phyloP scores from a whole-genome alignment of 1,140 invertebrate genomes.

The Drosophila oshimai region DNA sequence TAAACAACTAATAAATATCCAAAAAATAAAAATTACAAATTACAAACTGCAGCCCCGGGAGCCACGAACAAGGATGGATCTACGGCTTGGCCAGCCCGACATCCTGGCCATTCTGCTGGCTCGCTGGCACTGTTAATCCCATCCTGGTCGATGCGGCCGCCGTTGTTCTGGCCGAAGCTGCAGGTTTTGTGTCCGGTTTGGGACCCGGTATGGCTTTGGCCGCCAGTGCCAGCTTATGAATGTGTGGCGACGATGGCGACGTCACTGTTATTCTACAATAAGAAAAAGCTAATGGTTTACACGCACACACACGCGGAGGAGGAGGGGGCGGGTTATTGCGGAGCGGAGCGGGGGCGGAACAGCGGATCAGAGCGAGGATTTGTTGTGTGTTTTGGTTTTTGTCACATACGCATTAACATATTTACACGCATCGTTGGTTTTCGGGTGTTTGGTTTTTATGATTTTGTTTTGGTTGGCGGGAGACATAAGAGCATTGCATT shows the following conservation, averaged over 20 bases:
- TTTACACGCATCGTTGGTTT: constrained; percentile 51
- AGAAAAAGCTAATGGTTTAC: constrained; percentile 81
- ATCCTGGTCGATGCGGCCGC: constrained; percentile 19
- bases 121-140: constrained; percentile 13
- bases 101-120: constrained; percentile 25
- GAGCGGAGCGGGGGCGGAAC: constrained; percentile 19
- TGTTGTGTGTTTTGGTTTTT: constrained; percentile 9
- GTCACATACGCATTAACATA: constrained; percentile 51
- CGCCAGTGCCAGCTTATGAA: constrained; percentile 74
- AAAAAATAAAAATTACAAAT: constrained; percentile 49
- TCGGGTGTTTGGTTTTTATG: constrained; percentile 50
- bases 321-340: neutral
- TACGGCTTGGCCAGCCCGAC: constrained; percentile 8
- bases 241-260: constrained; percentile 80
- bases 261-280: constrained; percentile 82
- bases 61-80: constrained; percentile 6
- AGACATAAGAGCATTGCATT: constrained; percentile 12
- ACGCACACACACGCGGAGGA: constrained; percentile 56
- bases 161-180: constrained; percentile 8
- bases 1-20: constrained; percentile 76
- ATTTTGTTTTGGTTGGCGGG: constrained; percentile 56
- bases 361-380: constrained; percentile 28
- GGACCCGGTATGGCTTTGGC: constrained; percentile 74
- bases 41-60: constrained; percentile 37
- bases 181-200: constrained; percentile 58